Base-by-base conservation (phyloP, 2,888 invertebrate species). In the Trichopoda pennipes region DNA sequence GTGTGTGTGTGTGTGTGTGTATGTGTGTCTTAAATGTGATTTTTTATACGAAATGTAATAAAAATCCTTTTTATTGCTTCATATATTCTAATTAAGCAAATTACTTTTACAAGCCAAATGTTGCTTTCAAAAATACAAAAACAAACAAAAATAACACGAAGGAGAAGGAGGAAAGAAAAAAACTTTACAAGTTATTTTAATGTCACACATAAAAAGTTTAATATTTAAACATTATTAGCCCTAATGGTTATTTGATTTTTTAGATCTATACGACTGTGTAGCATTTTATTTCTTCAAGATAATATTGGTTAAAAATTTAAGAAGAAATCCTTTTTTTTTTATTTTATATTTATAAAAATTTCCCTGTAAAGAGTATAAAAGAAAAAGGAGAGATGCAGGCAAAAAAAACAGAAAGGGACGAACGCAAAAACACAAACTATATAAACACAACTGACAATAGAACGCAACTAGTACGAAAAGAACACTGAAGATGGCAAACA, bases 41-140 rank as follows among this genome's bases (percentile, higher is more conserved):
- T 61, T n/a, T 58, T 64, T 73, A 55, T 58, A 21, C 60, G 10
- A 17, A 55, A 10, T 70, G 77, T 75, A 84, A 85, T 85, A 84
- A 87, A 86, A 87, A 85, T 78, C 84, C 75, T 82, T 85, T 86
- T 87, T 86, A 87, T 86, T 84, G 84, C 86, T 81, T 86, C 85
- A 86, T 87, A 86, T 86, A 86, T 87, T 87, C 87, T 86, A 87
- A 87, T 87, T 87, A 86, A 85, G 85, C 84, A 84, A 86, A 86
- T 87, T 87, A 85, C 85, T 84, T 76, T 84, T 79, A 80, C 80
- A 76, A 68, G 19, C 53, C 49, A 66, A 47, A 47, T 21, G 21
- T 44, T 49, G 28, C 19, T 51, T 42, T 42, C 8, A 10, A 49
- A 49, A 10, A 19, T 1, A 14, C 12, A 51, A 6, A 23, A 10